Conservation (phyloP, 37 sponge, comb jelly and placozoan genomes). For the Crambe crambe region DNA sequence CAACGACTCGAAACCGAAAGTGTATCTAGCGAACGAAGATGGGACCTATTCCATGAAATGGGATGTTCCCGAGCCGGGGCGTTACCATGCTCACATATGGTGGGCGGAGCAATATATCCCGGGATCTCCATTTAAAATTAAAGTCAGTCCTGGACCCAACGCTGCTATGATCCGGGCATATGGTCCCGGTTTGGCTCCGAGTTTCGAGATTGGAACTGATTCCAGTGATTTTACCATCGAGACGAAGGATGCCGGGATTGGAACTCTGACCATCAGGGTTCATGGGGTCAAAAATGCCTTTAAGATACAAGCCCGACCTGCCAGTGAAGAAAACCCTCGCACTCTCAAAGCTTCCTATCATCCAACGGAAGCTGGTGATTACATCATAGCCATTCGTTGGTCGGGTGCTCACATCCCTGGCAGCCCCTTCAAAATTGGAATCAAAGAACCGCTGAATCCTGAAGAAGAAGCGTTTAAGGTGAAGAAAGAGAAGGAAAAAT, state of each 20-base stretch:
- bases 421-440: slow-evolving; percentile 76
- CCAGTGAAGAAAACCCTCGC: slow-evolving; percentile 50
- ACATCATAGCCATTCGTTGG: slow-evolving; percentile 71
- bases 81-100: slow-evolving; percentile 50
- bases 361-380: slow-evolving; percentile 74
- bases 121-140: slow-evolving; percentile 71
- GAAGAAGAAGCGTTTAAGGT: no score
- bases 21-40: slow-evolving; percentile 62
- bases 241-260: slow-evolving; percentile 79
- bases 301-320: slow-evolving; percentile 53
- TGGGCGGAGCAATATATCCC: slow-evolving; percentile 78
- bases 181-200: slow-evolving; percentile 73
- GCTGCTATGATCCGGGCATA: slow-evolving; percentile 74
- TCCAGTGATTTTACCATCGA: slow-evolving; percentile 68
- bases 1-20: slow-evolving; percentile 41
- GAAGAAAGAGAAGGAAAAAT: neutral
- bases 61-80: slow-evolving; percentile 68
- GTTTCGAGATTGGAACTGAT: slow-evolving; percentile 36
- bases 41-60: slow-evolving; percentile 78
- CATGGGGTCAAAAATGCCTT: slow-evolving; percentile 80
- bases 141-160: slow-evolving; percentile 64
- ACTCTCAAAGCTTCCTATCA: slow-evolving; percentile 59
- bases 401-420: slow-evolving; percentile 70
- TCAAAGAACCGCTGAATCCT: slow-evolving; percentile 1
- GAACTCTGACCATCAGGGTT: slow-evolving; percentile 67